Percentiles rank a stretch among this genome's conserved stretches.
Evolutionary conservation across 2,797 vertebrate species (phyloP).

Genomic region (Lagodon rhomboides): DNA sequence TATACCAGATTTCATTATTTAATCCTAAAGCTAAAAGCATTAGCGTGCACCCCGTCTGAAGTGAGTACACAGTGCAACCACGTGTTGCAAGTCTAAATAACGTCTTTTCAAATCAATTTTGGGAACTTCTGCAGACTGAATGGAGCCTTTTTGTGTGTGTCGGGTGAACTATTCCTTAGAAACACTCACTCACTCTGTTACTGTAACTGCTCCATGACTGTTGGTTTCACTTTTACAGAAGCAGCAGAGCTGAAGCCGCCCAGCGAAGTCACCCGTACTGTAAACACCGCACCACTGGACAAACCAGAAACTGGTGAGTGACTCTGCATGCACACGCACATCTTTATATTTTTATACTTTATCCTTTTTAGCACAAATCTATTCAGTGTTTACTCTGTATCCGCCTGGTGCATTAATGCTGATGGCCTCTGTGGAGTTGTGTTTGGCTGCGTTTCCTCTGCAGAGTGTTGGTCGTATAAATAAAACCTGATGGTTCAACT

Average conservation of each 20-base stretch:
- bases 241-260: slow-evolving; percentile 61
- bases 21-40: too few species aligned
- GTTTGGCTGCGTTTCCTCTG: slow-evolving; percentile 23
- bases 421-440: background rate
- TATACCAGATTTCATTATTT: too few species aligned
- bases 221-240: slow-evolving; percentile 74
- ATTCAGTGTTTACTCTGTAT: background rate
- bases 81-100: too few species aligned
- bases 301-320: slow-evolving; percentile 88
- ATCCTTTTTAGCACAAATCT: background rate
- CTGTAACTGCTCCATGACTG: background rate
- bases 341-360: background rate
- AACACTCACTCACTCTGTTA: background rate
- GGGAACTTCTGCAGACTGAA: too few species aligned
- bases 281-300: slow-evolving; percentile 84
- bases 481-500: slow-evolving; percentile 28
- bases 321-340: background rate
- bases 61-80: too few species aligned
- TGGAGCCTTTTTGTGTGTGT: too few species aligned
- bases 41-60: too few species aligned
- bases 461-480: slow-evolving; percentile 20
- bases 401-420: background rate
- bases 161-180: too few species aligned
- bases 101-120: too few species aligned
- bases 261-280: slow-evolving; percentile 68